A percentile compares a stretch with the other conserved stretches of the same genome.
Conservation (phyloP, 1,140 invertebrate genomes). For the Bilobella aurantiaca region DNA sequence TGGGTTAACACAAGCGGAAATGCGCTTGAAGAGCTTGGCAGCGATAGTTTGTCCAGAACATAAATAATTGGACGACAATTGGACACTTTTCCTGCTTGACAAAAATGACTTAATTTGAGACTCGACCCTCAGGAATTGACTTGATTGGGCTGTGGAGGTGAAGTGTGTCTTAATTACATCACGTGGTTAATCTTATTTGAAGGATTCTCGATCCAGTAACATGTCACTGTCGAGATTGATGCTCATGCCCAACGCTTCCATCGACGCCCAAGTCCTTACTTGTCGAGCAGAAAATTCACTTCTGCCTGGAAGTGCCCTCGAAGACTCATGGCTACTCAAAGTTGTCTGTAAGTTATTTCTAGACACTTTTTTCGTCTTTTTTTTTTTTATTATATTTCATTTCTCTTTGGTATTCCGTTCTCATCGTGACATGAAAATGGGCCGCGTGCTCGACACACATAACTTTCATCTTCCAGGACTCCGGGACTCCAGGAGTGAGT, state of each 20-base stretch:
- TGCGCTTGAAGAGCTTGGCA: no score
- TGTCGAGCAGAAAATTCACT: conserved; percentile 41
- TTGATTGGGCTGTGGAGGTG: background rate
- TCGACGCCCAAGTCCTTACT: conserved; percentile 39
- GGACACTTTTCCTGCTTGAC: background rate
- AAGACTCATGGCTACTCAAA: conserved; percentile 39
- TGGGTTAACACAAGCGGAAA: no score
- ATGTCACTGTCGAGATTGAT: conserved; percentile 27
- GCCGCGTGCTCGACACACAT: conserved; percentile 17
- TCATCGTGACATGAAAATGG: conserved; percentile 19
- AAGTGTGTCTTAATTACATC: background rate
- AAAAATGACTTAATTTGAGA: no score
- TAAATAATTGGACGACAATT: background rate
- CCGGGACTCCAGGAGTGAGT: background rate
- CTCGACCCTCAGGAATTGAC: background rate
- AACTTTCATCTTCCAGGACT: background rate
- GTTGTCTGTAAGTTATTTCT: conserved; percentile 41
- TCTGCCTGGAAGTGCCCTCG: conserved; percentile 39
- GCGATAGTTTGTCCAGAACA: no score
- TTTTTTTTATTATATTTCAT: background rate
- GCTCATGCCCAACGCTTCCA: conserved; percentile 37
- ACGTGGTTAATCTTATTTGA: conserved; percentile 7
- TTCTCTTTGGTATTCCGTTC: conserved; percentile 17
- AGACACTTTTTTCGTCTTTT: background rate
- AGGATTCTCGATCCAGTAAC: conserved; percentile 30